phyloP scores from a whole-genome alignment of 2,888 invertebrate genomes.

The Andrena flavipes region DNA sequence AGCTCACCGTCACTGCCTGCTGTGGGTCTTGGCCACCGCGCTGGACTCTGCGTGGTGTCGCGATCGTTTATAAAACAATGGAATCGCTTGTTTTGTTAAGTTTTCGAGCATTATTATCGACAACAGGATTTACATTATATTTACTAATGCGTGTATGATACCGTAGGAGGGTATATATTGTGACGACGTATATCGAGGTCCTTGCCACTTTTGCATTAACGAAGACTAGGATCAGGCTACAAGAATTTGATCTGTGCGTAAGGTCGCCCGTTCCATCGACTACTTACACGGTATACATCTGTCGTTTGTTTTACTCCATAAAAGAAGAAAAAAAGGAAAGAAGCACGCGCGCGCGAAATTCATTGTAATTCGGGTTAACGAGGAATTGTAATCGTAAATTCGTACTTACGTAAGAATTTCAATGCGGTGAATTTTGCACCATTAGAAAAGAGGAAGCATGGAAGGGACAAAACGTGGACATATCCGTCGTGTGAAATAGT shows the following conservation, averaged over 20 bases:
- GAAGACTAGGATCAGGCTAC: constrained; percentile 26
- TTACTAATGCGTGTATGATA: constrained; percentile 68
- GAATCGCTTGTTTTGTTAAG: constrained; percentile 78
- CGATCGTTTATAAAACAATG: constrained; percentile 56
- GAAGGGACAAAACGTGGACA: background rate
- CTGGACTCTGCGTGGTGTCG: constrained; percentile 66
- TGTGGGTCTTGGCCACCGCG: constrained; percentile 56
- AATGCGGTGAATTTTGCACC: background rate
- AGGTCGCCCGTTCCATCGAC: constrained; percentile 19
- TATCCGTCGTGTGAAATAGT: constrained; percentile 25
- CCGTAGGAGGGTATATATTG: constrained; percentile 44
- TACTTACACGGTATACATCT: constrained; percentile 1
- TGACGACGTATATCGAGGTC: constrained; percentile 33
- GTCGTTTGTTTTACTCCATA: constrained; percentile 9
- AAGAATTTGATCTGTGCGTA: constrained; percentile 8
- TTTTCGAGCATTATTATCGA: constrained; percentile 74
- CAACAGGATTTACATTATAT: constrained; percentile 58
- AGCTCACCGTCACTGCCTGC: constrained; percentile 70
- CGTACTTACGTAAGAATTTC: constrained; percentile 3
- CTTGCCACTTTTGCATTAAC: constrained; percentile 47
- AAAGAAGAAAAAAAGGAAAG: background rate
- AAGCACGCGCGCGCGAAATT: constrained; percentile 4
- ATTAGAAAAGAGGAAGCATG: background rate
- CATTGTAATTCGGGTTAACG: constrained; percentile 1
- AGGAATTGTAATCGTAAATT: constrained; percentile 1